Base-by-base conservation (phyloP, 1,140 invertebrate species). In the Sycobia sp. region DNA sequence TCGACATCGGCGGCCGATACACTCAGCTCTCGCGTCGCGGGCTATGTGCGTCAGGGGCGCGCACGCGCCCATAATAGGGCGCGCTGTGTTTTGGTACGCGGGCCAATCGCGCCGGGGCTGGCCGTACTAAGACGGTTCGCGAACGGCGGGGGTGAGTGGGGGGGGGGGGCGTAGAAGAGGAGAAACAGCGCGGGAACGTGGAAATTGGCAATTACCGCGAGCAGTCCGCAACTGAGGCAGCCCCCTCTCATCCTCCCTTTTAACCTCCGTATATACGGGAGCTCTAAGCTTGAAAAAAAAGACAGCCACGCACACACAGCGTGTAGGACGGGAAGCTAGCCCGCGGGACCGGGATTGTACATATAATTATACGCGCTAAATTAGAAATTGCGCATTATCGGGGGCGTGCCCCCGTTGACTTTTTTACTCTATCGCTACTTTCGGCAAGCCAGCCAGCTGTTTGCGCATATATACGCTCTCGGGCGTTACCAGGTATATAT, bases 131-230 rank as follows among this genome's bases (percentile, higher is more conserved):
- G 4, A 20, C 14, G 22, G 46, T n/a, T 25, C n/a, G 16, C 13
- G 46, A 3, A 14, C 5, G 13, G 13, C 16, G n/a, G 20, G 27
- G 49, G 49, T 27, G 53, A 29, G 29, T 18, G 10, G 11, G 25
- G 9, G 4, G 13, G 44, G 13, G 23, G 22, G 44, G 23, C 25
- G 25, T 3, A 1, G 23, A 47, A 36, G 23, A 11, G 16, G 23
- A 36, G 36, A 55, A 25, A 38, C 3, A 50, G 29, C 23, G 32
- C 55, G 59, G 61, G 43, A 36, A 64, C 59, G 66, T 73, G 70
- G 69, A 73, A 73, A 75, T 75, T 75, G 73, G 69, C 73, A 75
- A 75, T 75, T 75, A 75, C 69, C 67, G 68, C 55, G 70, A 70
- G 20, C 72, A n/a, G n/a, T n/a, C 73, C 71, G 67, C 68, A 73